Evolutionary conservation across 2,113 vertebrate genomes (phyloP).

Genomic region (Datnioides undecimradiatus): DNA sequence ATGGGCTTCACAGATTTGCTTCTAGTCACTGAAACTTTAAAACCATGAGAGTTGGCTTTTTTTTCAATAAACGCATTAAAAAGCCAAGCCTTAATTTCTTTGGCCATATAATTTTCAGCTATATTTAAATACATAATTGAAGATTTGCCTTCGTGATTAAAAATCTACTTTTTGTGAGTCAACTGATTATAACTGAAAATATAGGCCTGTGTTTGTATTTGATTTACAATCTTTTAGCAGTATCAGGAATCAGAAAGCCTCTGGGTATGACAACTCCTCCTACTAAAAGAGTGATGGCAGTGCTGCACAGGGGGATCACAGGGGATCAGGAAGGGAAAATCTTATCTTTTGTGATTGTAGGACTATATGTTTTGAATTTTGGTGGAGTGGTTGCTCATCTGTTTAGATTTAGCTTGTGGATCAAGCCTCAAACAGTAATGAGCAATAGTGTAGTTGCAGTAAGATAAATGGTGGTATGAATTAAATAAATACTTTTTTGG

Average conservation of each 20-base stretch:
- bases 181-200: not conserved
- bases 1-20: constrained; percentile 17
- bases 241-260: not conserved
- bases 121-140: constrained; percentile 52
- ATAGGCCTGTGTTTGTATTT: not conserved
- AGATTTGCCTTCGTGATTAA: constrained; percentile 38
- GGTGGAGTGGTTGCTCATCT: not conserved
- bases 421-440: not conserved
- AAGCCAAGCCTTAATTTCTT: constrained; percentile 39
- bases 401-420: not conserved
- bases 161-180: constrained; percentile 14
- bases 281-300: not conserved
- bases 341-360: too few relatives aligned
- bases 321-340: too few relatives aligned
- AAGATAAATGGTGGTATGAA: not conserved
- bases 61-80: constrained; percentile 19
- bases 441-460: not conserved
- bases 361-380: constrained; percentile 4
- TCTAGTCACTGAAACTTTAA: constrained; percentile 34
- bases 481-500: not conserved
- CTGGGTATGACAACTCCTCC: not conserved
- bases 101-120: constrained; percentile 43
- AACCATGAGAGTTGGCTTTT: constrained; percentile 14
- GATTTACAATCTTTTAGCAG: constrained; percentile 6
- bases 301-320: too few relatives aligned